These are phyloP conservation scores for Trissolcus japonicus DNA, from an alignment of 2,888 invertebrate species.

Conservation along the genomic window DNA sequence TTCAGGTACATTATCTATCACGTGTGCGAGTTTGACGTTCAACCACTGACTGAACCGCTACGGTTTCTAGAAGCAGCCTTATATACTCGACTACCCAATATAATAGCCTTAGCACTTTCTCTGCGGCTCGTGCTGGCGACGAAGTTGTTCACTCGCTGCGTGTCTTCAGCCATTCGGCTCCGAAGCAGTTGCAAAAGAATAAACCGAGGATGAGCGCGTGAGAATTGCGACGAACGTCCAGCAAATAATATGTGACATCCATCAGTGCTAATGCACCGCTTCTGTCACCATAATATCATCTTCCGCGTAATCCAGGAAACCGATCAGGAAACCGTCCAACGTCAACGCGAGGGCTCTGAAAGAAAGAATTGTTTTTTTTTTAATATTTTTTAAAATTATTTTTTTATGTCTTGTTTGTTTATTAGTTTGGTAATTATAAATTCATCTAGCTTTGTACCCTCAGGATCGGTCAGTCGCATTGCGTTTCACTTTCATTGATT, in stretches of 20 bases:
- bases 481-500: slow-evolving; percentile 38
- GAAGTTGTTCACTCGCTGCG: slow-evolving; percentile 65
- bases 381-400: background rate
- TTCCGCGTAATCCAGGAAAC: slow-evolving; percentile 45
- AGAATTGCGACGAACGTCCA: slow-evolving; percentile 24
- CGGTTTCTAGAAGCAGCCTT: slow-evolving; percentile 72
- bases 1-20: slow-evolving; percentile 71
- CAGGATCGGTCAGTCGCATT: slow-evolving; percentile 1
- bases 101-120: slow-evolving; percentile 74
- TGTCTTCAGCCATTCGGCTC: slow-evolving; percentile 53
- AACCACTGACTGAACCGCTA: slow-evolving; percentile 75
- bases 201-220: slow-evolving; percentile 40
- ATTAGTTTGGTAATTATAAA: background rate
- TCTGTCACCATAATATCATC: slow-evolving; percentile 28
- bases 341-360: too few relatives aligned
- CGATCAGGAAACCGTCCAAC: slow-evolving; percentile 9
- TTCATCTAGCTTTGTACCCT: background rate
- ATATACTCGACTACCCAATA: slow-evolving; percentile 70
- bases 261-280: background rate
- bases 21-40: slow-evolving; percentile 71
- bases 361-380: background rate
- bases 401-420: background rate
- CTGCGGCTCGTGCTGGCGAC: slow-evolving; percentile 65
- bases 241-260: slow-evolving; percentile 24
- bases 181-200: slow-evolving; percentile 66